Evolutionary conservation across 2,797 vertebrate species (phyloP), one percentile per base, ranked within the genome.

Genomic region (Oreortyx pictus): DNA sequence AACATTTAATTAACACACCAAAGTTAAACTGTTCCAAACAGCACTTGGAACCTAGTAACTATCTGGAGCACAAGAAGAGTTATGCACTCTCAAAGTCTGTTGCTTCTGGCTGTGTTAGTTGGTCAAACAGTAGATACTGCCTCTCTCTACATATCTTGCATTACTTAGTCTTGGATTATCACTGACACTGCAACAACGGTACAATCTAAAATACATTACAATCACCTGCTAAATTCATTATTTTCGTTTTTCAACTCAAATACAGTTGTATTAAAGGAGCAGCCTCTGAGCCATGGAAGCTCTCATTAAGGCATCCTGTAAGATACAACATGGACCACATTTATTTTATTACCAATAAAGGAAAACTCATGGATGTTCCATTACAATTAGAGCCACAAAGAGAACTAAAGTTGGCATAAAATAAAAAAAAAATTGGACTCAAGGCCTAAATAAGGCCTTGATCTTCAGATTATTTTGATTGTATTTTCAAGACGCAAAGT

Each of bases 1-100:
- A 96, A 90, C 76, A 71, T 76, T 86, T 67, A 91, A 88, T 92
- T 92, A 92, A 95, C 66, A 83, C 9, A 83, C n/a, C 24, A 6
- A 89, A 84, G 73, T 84, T 79, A 89, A 93, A 93, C 89, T 83
- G 79, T 62, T 92, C 91, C 76, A 89, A 72, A 76, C 39, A 75
- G 59, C 54, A 56, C 24, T 33, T n/a, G 91, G 50, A 93, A 89
- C 66, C 61, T 72, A 25, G 57, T 71, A 94, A 92, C 82, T 91
- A 50, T 90, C 62, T 7, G 43, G n/a, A 95, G 31, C 23, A 75
- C 78, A 27, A 59, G 39, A 57, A 49, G 4, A 24, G 19, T 31
- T 87, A 62, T 41, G 11, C 50, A 56, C 11, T 43, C 37, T 66
- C 11, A 8, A 89, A 92, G n/a, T 72, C 78, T 1, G 0, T 37